Conservation (phyloP, 2,113 vertebrate species). For the Oxygymnocypris stewartii region DNA sequence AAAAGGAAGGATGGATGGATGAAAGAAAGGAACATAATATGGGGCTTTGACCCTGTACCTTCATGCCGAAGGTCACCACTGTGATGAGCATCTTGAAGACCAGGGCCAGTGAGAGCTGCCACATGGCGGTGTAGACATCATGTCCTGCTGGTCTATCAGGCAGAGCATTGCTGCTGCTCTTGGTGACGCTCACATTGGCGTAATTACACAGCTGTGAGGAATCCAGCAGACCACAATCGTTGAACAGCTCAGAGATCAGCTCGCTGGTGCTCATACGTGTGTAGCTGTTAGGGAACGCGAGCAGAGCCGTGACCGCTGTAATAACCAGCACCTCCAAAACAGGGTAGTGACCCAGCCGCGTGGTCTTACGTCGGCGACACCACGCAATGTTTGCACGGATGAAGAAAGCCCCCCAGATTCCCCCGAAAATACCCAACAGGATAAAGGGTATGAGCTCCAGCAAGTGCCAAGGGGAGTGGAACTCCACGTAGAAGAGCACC, state of each 20-base stretch:
- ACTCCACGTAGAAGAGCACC: conserved; percentile 88
- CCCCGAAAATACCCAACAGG: conserved; percentile 84
- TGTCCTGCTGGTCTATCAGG: conserved; percentile 77
- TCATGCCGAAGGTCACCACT: conserved; percentile 88
- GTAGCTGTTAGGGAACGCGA: conserved; percentile 87
- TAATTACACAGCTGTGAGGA: conserved; percentile 87
- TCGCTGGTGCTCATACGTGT: conserved; percentile 87
- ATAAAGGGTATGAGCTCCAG: conserved; percentile 85
- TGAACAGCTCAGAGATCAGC: conserved; percentile 87
- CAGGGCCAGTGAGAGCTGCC: conserved; percentile 83
- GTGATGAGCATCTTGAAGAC: conserved; percentile 85
- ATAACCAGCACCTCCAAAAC: conserved; percentile 82
- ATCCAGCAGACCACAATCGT: conserved; percentile 84
- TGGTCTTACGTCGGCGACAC: conserved; percentile 85
- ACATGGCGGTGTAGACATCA: conserved; percentile 79
- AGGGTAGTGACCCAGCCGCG: conserved; percentile 80
- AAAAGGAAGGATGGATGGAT: neutral
- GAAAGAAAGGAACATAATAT: conserved; percentile 20
- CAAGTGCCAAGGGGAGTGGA: conserved; percentile 85
- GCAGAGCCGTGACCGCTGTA: conserved; percentile 79
- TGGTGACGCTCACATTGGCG: conserved; percentile 76
- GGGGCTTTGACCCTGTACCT: conserved; percentile 68
- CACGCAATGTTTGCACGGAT: conserved; percentile 86
- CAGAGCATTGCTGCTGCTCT: conserved; percentile 72
- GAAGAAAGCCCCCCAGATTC: conserved; percentile 86